A percentile compares a stretch with the other conserved stretches of the same genome.
These are phyloP conservation scores for Hydrophis major DNA, from an alignment of 2,797 vertebrate genomes.

Conservation along the genomic window DNA sequence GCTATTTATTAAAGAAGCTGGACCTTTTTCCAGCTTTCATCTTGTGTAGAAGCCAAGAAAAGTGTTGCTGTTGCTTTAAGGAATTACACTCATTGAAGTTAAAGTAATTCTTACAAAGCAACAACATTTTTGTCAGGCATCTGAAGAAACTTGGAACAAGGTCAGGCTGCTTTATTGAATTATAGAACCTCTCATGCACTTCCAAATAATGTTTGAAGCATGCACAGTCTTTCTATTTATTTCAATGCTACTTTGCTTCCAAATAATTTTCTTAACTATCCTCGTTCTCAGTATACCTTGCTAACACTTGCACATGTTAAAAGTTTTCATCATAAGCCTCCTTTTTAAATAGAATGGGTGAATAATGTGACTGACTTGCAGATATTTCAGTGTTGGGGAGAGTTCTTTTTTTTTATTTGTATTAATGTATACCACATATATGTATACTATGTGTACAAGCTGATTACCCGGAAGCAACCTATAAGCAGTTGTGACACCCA, in stretches of 20 bases:
- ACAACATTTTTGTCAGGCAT: not conserved
- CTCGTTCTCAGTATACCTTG: not conserved
- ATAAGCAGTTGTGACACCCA: slow-evolving; percentile 44
- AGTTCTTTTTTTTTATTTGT: slow-evolving; percentile 5
- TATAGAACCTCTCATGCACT: not conserved
- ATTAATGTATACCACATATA: slow-evolving; percentile 31
- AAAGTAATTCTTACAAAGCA: not conserved
- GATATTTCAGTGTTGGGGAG: slow-evolving; percentile 28
- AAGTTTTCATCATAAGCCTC: not conserved
- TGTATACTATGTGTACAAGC: slow-evolving; percentile 33
- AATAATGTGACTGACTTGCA: slow-evolving; percentile 12
- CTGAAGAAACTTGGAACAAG: not conserved
- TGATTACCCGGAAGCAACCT: slow-evolving; percentile 46
- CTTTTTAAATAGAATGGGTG: not conserved
- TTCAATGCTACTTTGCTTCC: not conserved
- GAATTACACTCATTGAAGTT: not conserved
- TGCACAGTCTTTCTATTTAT: not conserved
- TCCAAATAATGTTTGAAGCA: not conserved
- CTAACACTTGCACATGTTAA: slow-evolving; percentile 20
- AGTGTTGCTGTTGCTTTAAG: not conserved
- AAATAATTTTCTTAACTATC: not conserved
- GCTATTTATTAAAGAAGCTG: not conserved
- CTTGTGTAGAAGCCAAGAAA: not conserved
- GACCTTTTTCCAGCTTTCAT: not conserved
- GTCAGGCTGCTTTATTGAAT: not conserved